Percentiles rank a stretch among this genome's conserved stretches.
These are phyloP conservation scores for Pogoniulus pusillus DNA, from an alignment of 2,797 vertebrate species.

Conservation along the genomic window DNA sequence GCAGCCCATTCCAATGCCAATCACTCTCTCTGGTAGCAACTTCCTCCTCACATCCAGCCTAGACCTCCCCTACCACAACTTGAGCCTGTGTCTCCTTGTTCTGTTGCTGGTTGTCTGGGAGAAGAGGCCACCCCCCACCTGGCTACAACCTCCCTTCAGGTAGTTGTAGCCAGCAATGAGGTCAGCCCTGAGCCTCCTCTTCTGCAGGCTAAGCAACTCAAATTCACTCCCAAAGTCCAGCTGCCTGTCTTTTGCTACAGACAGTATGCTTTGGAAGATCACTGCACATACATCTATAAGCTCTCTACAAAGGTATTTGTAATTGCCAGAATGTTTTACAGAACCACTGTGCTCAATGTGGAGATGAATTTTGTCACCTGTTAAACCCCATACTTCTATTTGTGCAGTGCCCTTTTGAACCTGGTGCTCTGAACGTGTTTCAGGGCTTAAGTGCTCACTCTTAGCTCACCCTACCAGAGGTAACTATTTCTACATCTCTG, in stretches of 20 bases:
- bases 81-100: too few relatives aligned
- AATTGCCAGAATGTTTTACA: neutral
- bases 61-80: too few relatives aligned
- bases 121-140: too few relatives aligned
- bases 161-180: too few relatives aligned
- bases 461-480: neutral
- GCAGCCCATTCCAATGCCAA: too few relatives aligned
- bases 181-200: too few relatives aligned
- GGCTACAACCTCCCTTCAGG: too few relatives aligned
- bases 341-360: neutral
- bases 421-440: neutral
- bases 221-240: neutral
- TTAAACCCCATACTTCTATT: neutral
- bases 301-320: neutral
- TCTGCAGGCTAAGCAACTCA: too few relatives aligned
- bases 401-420: neutral
- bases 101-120: too few relatives aligned
- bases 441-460: neutral
- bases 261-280: neutral
- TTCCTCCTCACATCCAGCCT: too few relatives aligned
- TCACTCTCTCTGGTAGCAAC: too few relatives aligned
- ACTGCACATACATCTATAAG: neutral
- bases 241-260: neutral
- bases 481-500: neutral
- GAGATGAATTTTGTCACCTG: neutral